phyloP scores from a whole-genome alignment of 2,113 vertebrate genomes.

The Alaudala cheleensis region DNA sequence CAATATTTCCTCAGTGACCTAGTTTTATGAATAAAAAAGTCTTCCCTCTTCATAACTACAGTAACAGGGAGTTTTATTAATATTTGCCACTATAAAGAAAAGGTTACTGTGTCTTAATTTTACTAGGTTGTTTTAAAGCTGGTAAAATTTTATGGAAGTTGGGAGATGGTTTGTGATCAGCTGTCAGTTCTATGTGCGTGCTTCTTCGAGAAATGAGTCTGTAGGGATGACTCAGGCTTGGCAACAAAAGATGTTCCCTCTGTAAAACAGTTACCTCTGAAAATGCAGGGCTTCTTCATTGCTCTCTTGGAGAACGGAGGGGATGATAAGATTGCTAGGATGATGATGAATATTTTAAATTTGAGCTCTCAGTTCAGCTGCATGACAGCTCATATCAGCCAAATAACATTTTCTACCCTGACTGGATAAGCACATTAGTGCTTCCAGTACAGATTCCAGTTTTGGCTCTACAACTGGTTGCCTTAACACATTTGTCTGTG shows the following conservation, averaged over 20 bases:
- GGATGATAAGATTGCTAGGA: not conserved
- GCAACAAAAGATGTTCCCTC: constrained; percentile 57
- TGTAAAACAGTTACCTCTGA: constrained; percentile 46
- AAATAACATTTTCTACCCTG: constrained; percentile 1
- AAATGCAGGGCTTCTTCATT: constrained; percentile 37
- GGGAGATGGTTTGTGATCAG: constrained; percentile 27
- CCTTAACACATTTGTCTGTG: not conserved
- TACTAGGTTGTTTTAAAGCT: constrained; percentile 40
- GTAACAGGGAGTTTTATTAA: constrained; percentile 11
- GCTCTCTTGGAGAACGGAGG: not conserved
- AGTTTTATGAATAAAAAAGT: constrained; percentile 18
- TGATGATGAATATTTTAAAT: constrained; percentile 53
- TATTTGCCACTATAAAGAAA: not conserved
- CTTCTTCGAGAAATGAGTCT: constrained; percentile 42
- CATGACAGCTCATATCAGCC: not conserved
- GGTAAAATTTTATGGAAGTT: constrained; percentile 2
- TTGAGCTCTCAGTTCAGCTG: constrained; percentile 22
- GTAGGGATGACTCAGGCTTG: constrained; percentile 60
- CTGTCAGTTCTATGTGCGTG: constrained; percentile 25
- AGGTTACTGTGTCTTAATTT: constrained; percentile 55
- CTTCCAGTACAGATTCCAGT: not conserved
- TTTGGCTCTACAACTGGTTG: not conserved
- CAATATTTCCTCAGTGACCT: not conserved
- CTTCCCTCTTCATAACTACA: not conserved
- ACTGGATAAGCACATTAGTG: constrained; percentile 1